Conservation (phyloP, 2,888 invertebrate genomes). For the Calephelis perditalis region DNA sequence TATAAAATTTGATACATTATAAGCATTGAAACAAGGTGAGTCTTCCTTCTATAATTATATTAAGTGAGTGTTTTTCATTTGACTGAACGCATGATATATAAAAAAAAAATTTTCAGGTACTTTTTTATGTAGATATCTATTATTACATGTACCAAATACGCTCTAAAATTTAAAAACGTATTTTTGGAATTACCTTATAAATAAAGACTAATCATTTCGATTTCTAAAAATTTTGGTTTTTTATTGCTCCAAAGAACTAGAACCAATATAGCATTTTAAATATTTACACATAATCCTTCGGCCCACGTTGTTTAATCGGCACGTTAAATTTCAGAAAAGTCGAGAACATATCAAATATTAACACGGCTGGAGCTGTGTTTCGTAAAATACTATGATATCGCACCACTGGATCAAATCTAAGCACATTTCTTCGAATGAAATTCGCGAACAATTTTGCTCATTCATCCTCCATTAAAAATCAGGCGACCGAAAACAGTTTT, state of each 20-base stretch:
- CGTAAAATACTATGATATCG: conserved; percentile 70
- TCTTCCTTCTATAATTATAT: too few species aligned
- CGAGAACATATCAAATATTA: conserved; percentile 76
- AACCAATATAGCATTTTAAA: conserved; percentile 75
- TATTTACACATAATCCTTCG: conserved; percentile 73
- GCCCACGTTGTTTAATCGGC: conserved; percentile 71
- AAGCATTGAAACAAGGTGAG: too few species aligned
- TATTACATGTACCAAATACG: too few species aligned
- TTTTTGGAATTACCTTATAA: too few species aligned
- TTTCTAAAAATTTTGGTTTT: conserved; percentile 36
- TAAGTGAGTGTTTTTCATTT: too few species aligned
- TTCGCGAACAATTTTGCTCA: conserved; percentile 31
- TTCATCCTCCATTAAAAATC: conserved; percentile 50
- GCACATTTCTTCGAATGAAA: conserved; percentile 47
- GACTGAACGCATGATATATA: too few species aligned
- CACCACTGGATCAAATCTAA: conserved; percentile 63
- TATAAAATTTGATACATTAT: too few species aligned
- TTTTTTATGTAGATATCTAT: too few species aligned
- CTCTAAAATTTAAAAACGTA: too few species aligned
- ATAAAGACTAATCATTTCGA: neutral
- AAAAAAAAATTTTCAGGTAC: too few species aligned
- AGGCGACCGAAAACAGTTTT: conserved; percentile 54
- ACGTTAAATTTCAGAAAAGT: conserved; percentile 75
- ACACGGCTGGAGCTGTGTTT: conserved; percentile 63
- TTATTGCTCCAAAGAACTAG: conserved; percentile 58